Conservation (phyloP, 2,888 invertebrate genomes). For the Apodemia hepburni region DNA sequence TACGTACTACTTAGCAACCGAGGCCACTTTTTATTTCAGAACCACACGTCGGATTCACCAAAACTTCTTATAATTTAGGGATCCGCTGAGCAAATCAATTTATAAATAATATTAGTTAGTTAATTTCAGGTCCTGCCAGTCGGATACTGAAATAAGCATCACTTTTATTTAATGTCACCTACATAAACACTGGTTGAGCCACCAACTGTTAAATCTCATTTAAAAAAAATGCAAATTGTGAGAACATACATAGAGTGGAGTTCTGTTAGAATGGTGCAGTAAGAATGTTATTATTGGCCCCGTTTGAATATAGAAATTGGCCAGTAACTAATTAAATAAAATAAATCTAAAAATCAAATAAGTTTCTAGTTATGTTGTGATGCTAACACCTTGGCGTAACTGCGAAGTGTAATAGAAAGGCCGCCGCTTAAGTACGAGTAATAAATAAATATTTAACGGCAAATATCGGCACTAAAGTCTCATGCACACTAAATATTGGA, state of each 20-base stretch:
- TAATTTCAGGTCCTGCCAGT: too few relatives aligned
- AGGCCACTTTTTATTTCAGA: too few relatives aligned
- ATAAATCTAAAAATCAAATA: constrained; percentile 16
- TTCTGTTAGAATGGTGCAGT: not conserved
- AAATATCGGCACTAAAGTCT: constrained; percentile 69
- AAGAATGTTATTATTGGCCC: not conserved
- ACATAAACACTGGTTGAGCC: too few relatives aligned
- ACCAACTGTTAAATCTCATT: too few relatives aligned
- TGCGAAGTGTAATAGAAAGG: constrained; percentile 57
- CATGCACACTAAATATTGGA: constrained; percentile 72
- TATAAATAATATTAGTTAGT: too few relatives aligned
- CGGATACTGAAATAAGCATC: too few relatives aligned
- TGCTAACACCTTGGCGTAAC: constrained; percentile 59
- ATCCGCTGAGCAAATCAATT: too few relatives aligned
- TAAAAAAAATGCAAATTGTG: too few relatives aligned
- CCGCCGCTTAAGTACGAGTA: constrained; percentile 56
- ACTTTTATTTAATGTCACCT: too few relatives aligned
- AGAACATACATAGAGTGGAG: not conserved
- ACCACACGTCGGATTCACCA: too few relatives aligned
- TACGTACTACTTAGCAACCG: too few relatives aligned
- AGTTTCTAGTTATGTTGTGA: constrained; percentile 15
- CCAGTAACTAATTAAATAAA: constrained; percentile 14
- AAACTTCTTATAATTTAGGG: too few relatives aligned
- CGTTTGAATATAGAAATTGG: not conserved
- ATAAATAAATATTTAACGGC: constrained; percentile 69